phyloP scores from a whole-genome alignment of 2,888 invertebrate species.

The Ennomos quercinarius region DNA sequence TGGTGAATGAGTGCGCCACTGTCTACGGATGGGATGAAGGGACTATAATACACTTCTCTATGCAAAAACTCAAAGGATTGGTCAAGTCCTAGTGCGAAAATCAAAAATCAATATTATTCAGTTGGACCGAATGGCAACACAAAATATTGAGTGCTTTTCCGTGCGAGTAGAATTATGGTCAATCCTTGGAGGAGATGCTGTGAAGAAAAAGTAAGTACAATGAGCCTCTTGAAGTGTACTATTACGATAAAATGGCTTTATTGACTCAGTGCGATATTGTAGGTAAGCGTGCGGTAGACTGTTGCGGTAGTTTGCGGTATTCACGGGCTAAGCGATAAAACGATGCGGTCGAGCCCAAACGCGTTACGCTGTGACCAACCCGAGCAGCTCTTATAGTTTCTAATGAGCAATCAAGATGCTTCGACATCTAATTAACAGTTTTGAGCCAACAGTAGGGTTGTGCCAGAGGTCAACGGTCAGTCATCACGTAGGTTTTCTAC shows the following conservation, averaged over 20 bases:
- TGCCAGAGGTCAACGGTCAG: too few relatives aligned
- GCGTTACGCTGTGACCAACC: conserved; percentile 9
- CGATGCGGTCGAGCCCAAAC: conserved; percentile 16
- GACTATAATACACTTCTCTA: conserved; percentile 35
- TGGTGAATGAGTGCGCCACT: conserved; percentile 31
- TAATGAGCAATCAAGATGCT: too few relatives aligned
- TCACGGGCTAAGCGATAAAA: conserved; percentile 31
- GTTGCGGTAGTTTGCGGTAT: too few relatives aligned
- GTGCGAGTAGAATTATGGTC: conserved; percentile 42
- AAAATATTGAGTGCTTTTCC: conserved; percentile 43
- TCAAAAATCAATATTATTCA: conserved; percentile 17
- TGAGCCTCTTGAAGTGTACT: conserved; percentile 1
- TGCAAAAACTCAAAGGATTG: conserved; percentile 42
- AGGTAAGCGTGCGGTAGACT: conserved; percentile 30
- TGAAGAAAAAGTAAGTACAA: conserved; percentile 23
- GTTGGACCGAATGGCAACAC: conserved; percentile 45
- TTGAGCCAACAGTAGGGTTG: too few relatives aligned
- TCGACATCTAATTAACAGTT: too few relatives aligned
- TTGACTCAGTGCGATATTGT: conserved; percentile 1
- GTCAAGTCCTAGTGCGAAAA: conserved; percentile 18
- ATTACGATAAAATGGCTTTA: not conserved
- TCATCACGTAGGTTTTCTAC: too few relatives aligned
- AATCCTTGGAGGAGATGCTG: conserved; percentile 42
- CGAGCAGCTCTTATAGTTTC: not conserved
- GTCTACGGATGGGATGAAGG: conserved; percentile 39